Percentiles rank a stretch among this genome's conserved stretches.
These are phyloP conservation scores for Gymnarchus niloticus DNA, from an alignment of 2,113 vertebrate species.

Conservation along the genomic window DNA sequence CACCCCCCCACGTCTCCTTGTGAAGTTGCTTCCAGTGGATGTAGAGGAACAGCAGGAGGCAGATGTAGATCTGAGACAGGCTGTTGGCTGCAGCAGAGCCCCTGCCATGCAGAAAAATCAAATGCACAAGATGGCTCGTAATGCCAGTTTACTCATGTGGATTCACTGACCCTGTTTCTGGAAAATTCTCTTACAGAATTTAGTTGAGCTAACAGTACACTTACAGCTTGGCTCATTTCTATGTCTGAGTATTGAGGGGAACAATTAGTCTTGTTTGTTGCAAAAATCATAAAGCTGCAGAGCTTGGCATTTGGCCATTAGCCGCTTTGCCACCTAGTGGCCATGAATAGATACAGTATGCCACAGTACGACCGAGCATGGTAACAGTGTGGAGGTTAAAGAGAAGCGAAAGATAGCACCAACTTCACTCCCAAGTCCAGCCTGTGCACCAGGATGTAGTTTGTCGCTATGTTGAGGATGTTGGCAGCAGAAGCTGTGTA, in stretches of 20 bases:
- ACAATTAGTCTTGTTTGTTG: background rate
- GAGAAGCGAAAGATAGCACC: slow-evolving; percentile 44
- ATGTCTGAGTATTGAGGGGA: background rate
- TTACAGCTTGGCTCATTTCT: background rate
- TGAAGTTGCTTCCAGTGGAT: slow-evolving; percentile 76
- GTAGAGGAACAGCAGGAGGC: slow-evolving; percentile 64
- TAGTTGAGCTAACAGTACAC: background rate
- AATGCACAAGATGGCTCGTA: background rate
- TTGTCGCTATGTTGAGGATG: slow-evolving; percentile 70
- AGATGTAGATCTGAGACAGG: slow-evolving; percentile 67
- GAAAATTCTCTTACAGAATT: background rate
- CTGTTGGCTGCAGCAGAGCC: slow-evolving; percentile 81
- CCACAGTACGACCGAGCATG: background rate
- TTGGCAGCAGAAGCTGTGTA: slow-evolving; percentile 68
- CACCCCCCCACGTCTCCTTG: slow-evolving; percentile 78
- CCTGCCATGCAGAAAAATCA: slow-evolving; percentile 46
- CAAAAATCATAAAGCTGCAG: background rate
- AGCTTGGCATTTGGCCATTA: background rate
- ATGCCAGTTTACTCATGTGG: too few species aligned
- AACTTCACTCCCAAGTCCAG: slow-evolving; percentile 81
- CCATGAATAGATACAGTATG: background rate
- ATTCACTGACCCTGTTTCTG: background rate
- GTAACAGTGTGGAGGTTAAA: background rate
- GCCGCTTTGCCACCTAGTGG: background rate
- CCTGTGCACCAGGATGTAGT: slow-evolving; percentile 70